phyloP scores from a whole-genome alignment of 2,113 vertebrate species.

The Sigmodon hispidus region DNA sequence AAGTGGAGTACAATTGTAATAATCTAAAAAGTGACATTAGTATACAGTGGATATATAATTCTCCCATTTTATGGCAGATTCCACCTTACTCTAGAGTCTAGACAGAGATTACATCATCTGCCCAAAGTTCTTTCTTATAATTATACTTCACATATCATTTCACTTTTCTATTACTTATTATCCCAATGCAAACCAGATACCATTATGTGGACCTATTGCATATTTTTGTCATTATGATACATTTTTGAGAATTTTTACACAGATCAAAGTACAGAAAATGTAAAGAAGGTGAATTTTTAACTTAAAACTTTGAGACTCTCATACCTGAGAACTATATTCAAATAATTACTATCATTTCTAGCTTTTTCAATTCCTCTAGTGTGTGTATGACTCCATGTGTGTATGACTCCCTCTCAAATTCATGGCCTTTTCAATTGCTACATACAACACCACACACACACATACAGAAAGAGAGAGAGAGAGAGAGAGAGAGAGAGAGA shows the following conservation, averaged over 20 bases:
- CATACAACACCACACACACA: neutral
- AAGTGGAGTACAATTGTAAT: neutral
- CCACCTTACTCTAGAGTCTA: neutral
- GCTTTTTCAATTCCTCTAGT: neutral
- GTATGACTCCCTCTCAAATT: neutral
- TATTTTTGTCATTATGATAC: neutral
- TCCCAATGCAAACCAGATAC: neutral
- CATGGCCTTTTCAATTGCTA: neutral
- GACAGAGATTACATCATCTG: neutral
- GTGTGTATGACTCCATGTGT: too few species aligned
- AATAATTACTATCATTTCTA: neutral
- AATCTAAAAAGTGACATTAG: neutral
- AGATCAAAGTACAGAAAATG: neutral
- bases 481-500: neutral
- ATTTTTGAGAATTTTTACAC: neutral
- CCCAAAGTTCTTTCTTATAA: neutral
- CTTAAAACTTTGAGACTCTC: neutral
- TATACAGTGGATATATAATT: neutral
- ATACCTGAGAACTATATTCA: neutral
- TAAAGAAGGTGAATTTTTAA: neutral
- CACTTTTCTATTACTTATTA: accelerated
- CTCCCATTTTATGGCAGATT: neutral
- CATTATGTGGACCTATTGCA: neutral
- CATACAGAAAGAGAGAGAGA: neutral
- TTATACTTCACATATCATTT: neutral